A percentile compares a stretch with the other conserved stretches of the same genome.
phyloP scores from a whole-genome alignment of 2,797 vertebrate genomes.

The Clarias platycephalus region DNA sequence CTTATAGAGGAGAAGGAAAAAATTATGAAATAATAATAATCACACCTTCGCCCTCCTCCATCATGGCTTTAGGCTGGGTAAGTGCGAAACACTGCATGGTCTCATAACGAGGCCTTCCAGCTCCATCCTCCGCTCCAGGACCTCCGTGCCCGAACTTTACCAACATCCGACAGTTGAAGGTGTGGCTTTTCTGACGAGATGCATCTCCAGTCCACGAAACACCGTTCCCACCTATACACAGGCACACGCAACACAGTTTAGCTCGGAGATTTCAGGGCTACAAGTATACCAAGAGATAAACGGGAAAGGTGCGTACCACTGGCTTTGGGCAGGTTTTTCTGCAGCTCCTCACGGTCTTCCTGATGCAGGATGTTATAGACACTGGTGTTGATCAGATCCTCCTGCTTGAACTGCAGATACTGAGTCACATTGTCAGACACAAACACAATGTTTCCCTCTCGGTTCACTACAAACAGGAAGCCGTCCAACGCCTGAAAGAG shows the following conservation, averaged over 20 bases:
- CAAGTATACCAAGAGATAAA: not conserved
- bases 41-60: constrained; percentile 96
- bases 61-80: constrained; percentile 94
- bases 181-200: constrained; percentile 93
- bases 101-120: constrained; percentile 84
- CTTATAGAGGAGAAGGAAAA: too few relatives aligned
- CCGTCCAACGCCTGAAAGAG: constrained; percentile 88
- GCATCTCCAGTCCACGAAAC: constrained; percentile 88
- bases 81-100: constrained; percentile 98
- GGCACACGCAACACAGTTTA: not conserved
- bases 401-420: constrained; percentile 96
- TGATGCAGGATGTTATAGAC: constrained; percentile 95
- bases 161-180: constrained; percentile 96
- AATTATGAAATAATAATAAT: too few relatives aligned
- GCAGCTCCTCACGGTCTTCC: constrained; percentile 92
- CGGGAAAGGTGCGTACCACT: constrained; percentile 72
- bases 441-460: constrained; percentile 95
- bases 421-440: constrained; percentile 98
- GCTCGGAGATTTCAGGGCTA: not conserved
- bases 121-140: constrained; percentile 78
- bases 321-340: constrained; percentile 94
- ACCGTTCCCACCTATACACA: constrained; percentile 77
- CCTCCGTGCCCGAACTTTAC: constrained; percentile 81
- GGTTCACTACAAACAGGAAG: constrained; percentile 96
- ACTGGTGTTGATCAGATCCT: constrained; percentile 95